phyloP scores from a whole-genome alignment of 2,113 vertebrate species.

The Chrysochloris asiatica region DNA sequence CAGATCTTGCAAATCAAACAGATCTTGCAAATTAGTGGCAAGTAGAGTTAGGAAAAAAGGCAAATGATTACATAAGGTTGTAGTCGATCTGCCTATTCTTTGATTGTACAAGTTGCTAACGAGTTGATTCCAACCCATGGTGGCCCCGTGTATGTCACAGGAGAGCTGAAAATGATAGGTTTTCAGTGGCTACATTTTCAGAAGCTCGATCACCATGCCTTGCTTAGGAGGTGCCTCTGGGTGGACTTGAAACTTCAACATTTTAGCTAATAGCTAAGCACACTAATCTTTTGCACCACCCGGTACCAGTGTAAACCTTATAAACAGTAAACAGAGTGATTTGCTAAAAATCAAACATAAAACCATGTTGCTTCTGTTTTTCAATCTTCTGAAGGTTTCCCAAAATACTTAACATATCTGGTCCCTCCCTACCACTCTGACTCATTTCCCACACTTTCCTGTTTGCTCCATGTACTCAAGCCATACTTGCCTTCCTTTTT shows the following conservation, averaged over 20 bases:
- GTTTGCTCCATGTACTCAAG: not conserved
- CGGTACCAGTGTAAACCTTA: not conserved
- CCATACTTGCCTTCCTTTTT: not conserved
- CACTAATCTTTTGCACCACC: not conserved
- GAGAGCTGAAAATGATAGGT: not conserved
- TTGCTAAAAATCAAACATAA: not conserved
- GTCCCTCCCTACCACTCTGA: not conserved
- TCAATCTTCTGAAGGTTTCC: not conserved
- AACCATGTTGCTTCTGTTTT: not conserved
- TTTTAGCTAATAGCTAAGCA: not conserved
- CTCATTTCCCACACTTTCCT: not conserved
- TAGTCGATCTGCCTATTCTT: not conserved
- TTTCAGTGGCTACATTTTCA: not conserved
- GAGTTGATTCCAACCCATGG: not conserved
- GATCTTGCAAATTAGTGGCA: too few relatives aligned
- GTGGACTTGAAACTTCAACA: not conserved
- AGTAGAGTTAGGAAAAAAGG: not conserved
- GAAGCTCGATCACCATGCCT: not conserved
- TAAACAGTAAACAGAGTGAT: not conserved
- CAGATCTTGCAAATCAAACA: too few relatives aligned
- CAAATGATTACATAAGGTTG: not conserved
- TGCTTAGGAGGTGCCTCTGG: not conserved
- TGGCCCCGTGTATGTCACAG: not conserved
- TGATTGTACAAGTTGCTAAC: not conserved
- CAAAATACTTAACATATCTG: not conserved